Percentiles rank a stretch among this genome's conserved stretches.
Conservation (phyloP, 2,113 vertebrate genomes). For the Colius striatus region DNA sequence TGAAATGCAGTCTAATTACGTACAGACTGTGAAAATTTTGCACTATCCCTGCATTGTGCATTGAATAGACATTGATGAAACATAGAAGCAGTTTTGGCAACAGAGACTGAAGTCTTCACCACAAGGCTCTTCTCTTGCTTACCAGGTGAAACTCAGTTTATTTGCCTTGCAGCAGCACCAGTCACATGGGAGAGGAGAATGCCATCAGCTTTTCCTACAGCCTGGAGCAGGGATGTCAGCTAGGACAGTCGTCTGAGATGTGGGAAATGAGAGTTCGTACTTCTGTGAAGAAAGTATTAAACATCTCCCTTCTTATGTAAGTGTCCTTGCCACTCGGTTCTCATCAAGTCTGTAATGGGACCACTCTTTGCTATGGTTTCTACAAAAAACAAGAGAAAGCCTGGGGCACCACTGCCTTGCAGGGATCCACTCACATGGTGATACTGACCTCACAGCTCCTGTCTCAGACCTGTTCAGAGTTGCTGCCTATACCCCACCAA, state of each 20-base stretch:
- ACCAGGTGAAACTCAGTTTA: accelerated
- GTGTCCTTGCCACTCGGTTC: neutral
- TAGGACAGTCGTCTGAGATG: neutral
- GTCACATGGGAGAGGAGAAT: neutral
- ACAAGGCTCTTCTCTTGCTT: neutral
- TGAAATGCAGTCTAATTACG: neutral
- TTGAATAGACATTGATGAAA: neutral
- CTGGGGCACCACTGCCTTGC: accelerated
- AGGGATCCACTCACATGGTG: accelerated
- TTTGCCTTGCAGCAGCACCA: neutral
- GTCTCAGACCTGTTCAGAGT: neutral
- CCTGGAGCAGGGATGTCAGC: neutral
- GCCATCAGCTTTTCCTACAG: neutral
- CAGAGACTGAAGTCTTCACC: neutral
- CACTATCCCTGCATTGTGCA: neutral
- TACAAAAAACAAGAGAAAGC: neutral
- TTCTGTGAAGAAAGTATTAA: neutral
- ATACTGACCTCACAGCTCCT: neutral
- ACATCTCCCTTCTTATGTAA: neutral
- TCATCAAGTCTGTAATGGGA: neutral
- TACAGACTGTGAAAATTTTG: neutral
- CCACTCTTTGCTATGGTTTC: neutral
- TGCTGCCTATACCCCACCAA: neutral
- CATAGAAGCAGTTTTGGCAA: neutral
- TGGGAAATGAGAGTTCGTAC: neutral